Conservation (phyloP, 2,797 vertebrate genomes). For the Sebastes minor region DNA sequence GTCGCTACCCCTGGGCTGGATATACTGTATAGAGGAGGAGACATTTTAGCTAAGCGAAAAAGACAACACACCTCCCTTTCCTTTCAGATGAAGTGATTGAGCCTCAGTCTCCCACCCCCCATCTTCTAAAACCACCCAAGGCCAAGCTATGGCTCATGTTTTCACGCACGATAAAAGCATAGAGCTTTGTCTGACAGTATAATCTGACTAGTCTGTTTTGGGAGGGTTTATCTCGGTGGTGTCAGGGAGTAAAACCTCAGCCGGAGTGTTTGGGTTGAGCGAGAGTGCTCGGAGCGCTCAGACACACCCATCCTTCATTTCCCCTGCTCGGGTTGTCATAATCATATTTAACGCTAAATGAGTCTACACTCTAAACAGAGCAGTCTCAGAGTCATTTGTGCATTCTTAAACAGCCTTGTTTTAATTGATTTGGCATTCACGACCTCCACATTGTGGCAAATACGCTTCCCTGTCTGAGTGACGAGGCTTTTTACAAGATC, state of each 20-base stretch:
- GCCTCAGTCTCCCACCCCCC: slow-evolving; percentile 35
- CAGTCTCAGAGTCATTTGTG: slow-evolving; percentile 63
- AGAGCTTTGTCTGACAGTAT: slow-evolving; percentile 70
- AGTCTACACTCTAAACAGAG: slow-evolving; percentile 67
- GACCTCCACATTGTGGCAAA: slow-evolving; percentile 66
- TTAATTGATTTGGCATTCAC: slow-evolving; percentile 78
- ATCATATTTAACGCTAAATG: slow-evolving; percentile 75
- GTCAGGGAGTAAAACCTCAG: slow-evolving; percentile 70
- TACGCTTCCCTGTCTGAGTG: slow-evolving; percentile 57
- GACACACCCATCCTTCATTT: slow-evolving; percentile 68
- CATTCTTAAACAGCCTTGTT: slow-evolving; percentile 67
- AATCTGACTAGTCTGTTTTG: slow-evolving; percentile 71
- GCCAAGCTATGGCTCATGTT: slow-evolving; percentile 66
- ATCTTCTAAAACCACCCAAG: slow-evolving; percentile 62
- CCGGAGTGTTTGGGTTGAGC: slow-evolving; percentile 60
- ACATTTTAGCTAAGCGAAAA: slow-evolving; percentile 56
- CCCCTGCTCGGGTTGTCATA: slow-evolving; percentile 57
- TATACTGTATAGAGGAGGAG: slow-evolving; percentile 47
- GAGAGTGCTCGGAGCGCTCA: slow-evolving; percentile 52
- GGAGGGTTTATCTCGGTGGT: slow-evolving; percentile 64
- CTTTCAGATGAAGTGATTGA: slow-evolving; percentile 70
- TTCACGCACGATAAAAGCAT: slow-evolving; percentile 64
- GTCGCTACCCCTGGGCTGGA: slow-evolving; percentile 63
- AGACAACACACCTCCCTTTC: slow-evolving; percentile 57
- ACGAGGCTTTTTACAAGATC: slow-evolving; percentile 71